These are phyloP conservation scores for Ictidomys tridecemlineatus DNA, from an alignment of 2,113 vertebrate species.

Conservation along the genomic window DNA sequence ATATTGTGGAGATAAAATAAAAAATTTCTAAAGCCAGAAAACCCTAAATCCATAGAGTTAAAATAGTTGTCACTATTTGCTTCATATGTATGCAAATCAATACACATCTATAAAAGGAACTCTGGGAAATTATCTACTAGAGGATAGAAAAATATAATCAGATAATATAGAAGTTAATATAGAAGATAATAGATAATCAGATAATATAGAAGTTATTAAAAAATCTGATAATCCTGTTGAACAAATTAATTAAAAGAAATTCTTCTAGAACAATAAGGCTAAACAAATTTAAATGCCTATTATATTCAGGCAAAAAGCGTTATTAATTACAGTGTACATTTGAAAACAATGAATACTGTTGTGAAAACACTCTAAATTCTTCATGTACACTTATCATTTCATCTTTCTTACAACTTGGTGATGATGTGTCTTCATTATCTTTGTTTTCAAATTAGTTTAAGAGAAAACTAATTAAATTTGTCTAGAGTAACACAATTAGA, in stretches of 20 bases:
- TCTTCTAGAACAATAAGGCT: background rate
- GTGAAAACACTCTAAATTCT: background rate
- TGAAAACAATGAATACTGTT: background rate
- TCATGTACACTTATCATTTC: background rate
- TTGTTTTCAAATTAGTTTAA: background rate
- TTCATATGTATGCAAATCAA: background rate
- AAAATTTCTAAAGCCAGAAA: constrained; percentile 17
- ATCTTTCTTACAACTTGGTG: background rate
- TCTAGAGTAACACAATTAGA: background rate
- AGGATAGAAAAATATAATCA: too few relatives aligned
- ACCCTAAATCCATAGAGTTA: background rate
- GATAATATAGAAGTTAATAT: too few relatives aligned
- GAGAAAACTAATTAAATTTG: background rate
- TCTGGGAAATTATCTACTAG: background rate
- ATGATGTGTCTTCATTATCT: background rate
- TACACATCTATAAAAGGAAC: background rate
- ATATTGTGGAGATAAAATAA: background rate
- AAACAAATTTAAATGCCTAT: background rate
- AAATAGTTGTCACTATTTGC: background rate
- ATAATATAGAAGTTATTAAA: background rate
- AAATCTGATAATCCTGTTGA: background rate
- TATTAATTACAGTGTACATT: background rate
- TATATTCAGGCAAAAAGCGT: background rate
- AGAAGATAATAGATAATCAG: background rate
- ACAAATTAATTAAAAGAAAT: background rate